Evolutionary conservation across 2,113 vertebrate species (phyloP).

Genomic region (Sclerurus mexicanus): DNA sequence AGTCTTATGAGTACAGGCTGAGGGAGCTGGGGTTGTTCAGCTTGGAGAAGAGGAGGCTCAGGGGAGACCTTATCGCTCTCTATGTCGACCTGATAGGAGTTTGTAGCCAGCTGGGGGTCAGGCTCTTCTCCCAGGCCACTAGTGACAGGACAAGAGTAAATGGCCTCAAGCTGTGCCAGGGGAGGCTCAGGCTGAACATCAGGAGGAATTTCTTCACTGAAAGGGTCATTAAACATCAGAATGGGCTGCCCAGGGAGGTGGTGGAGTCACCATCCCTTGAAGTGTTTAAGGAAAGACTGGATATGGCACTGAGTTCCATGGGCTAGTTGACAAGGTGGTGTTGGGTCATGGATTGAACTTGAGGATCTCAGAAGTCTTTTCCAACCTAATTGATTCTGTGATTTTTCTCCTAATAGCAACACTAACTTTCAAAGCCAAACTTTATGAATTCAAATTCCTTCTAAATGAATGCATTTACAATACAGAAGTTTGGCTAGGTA

Average conservation of each 20-base stretch:
- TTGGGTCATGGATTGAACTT: not conserved
- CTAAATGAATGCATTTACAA: not conserved
- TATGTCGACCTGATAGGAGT: not conserved
- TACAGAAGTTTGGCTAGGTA: not conserved
- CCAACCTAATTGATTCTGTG: not conserved
- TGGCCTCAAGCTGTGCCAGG: not conserved
- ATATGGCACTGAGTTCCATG: not conserved
- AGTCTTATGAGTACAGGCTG: not conserved
- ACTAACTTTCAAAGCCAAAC: not conserved
- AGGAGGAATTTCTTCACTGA: not conserved
- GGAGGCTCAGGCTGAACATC: not conserved
- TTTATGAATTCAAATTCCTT: not conserved
- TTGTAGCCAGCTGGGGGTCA: not conserved
- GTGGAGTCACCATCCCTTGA: not conserved
- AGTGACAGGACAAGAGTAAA: not conserved
- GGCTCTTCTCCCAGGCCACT: not conserved
- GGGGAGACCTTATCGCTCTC: not conserved
- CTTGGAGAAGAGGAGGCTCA: not conserved
- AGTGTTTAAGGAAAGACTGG: not conserved
- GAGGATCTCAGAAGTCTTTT: not conserved
- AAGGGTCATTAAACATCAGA: not conserved
- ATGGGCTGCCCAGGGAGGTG: not conserved
- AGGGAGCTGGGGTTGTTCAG: not conserved
- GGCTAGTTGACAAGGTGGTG: not conserved
- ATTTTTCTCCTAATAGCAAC: not conserved